Base-by-base conservation (phyloP, 92 coral and sea anemone species). In the Porites rus region DNA sequence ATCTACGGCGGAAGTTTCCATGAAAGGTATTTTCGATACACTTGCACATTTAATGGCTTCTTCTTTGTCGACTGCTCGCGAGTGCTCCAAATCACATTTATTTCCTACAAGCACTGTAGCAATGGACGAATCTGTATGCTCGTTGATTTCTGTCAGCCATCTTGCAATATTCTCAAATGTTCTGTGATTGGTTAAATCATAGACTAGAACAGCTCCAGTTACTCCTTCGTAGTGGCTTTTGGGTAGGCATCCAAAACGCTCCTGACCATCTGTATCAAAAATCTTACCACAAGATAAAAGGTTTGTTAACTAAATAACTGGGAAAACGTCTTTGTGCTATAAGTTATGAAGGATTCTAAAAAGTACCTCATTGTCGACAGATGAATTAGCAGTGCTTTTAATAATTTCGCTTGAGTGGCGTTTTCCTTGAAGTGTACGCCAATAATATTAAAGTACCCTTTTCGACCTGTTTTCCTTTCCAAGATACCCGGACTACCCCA, bases 201-300 rank as follows among this genome's bases (percentile, higher is more conserved):
- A 97, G 56, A 97, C 99, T 6, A 97, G 87, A 25, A 97, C 87
- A 18, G 98, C 98, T 24, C 99, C 99, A 1, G 95, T 98, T 24
- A 98, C 99, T 53, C 99, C 99, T 7, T 98, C 83, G 92, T 97
- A 97, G 82, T 97, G 95, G 98, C 99, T 86, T 98, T 97, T 64
- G 99, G 95, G 84, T 95, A 95, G 20, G 99, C 99, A 68, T 38
- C 99, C 90, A 72, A 95, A 97, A 67, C 99, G 88, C 24, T 97
- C 99, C 74, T 97, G 99, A 7, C 99, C 99, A 38, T 98, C 99
- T 53, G 99, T 97, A 76, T 97, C 99, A 98, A 98, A 96, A 6
- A 96, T 98, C 99, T 96, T 38, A 38, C 46, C 46, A 38, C 46
- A 38, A 38, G 46, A 38, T 38, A 38, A 38, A 38, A 38, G 46